A percentile compares a stretch with the other conserved stretches of the same genome.
These are phyloP conservation scores for Falco biarmicus DNA, from an alignment of 2,797 vertebrate species.

Conservation along the genomic window DNA sequence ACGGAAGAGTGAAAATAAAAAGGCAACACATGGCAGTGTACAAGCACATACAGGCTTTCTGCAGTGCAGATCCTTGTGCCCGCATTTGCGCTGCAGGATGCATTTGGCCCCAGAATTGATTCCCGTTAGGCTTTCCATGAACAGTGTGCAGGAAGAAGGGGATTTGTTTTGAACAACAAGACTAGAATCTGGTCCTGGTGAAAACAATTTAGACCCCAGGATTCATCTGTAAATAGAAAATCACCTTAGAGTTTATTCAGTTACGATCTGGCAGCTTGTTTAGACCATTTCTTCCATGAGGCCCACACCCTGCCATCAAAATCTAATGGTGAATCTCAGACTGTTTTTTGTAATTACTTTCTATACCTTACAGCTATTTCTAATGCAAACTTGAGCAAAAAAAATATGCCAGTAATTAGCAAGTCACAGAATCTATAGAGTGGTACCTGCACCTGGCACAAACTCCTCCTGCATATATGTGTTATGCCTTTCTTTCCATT, in stretches of 20 bases:
- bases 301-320: neutral
- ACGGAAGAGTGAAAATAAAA: neutral
- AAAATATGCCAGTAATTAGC: neutral
- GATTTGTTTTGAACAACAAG: neutral
- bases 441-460: neutral
- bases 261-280: neutral
- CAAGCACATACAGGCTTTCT: neutral
- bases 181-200: neutral
- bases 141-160: neutral
- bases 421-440: neutral
- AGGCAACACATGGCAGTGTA: neutral
- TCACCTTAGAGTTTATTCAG: neutral
- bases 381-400: neutral
- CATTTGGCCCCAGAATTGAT: neutral
- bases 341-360: neutral
- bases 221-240: neutral
- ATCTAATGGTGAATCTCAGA: neutral
- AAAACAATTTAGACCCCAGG: neutral
- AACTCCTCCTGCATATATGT: neutral
- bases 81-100: neutral
- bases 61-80: neutral
- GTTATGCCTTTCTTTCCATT: neutral
- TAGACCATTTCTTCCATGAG: neutral
- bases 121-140: neutral
- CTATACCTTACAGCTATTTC: neutral